Evolutionary conservation across 2,888 invertebrate species (phyloP), one percentile per base, ranked within the genome.

Genomic region (Ganaspis brasiliensis): DNA sequence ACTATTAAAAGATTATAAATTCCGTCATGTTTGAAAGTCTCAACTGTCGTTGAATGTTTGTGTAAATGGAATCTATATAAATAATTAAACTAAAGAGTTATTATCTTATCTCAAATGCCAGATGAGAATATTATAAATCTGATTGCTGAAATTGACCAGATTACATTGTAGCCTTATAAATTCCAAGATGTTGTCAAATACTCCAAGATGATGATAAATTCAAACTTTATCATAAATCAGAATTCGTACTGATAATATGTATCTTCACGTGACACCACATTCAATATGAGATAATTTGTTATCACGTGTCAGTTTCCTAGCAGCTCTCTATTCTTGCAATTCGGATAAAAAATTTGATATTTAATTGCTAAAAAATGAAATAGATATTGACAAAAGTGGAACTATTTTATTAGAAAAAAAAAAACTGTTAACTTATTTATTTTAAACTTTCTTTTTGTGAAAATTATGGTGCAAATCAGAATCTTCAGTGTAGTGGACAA

Each of bases 381-480:
- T 40, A 21, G 16, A 56, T 37, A 31, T 73, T 59, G 55, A 52
- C 16, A 71, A 45, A 70, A 40, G 37, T 76, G 67, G 71, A 74
- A 77, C 67, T 76, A 77, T 77, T 77, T 72, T n/a, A 72, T 63
- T n/a, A 16, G 72, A 45, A n/a, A n/a, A n/a, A n/a, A n/a, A n/a
- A 45, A 45, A 49, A 16, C 6, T 49, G 8, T 19, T 6, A 19
- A 72, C 12, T 31, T 45, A 70, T 21, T 19, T 59, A 70, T 71
- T 59, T 72, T 16, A 35, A 2, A 26, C 52, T 67, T 67, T 70
- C 49, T 45, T 24, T 57, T 57, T 57, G 19, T 52, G 0, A 55
- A 71, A 79, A 85, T 74, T 79, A 89, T 89, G 88, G 89, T 89
- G 80, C 88, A 89, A 81, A 88, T 89, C 70, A 88, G 85, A 85